A percentile compares a stretch with the other conserved stretches of the same genome.
These are phyloP conservation scores for Tachypleus tridentatus DNA, from an alignment of 1,140 invertebrate genomes.

Conservation along the genomic window DNA sequence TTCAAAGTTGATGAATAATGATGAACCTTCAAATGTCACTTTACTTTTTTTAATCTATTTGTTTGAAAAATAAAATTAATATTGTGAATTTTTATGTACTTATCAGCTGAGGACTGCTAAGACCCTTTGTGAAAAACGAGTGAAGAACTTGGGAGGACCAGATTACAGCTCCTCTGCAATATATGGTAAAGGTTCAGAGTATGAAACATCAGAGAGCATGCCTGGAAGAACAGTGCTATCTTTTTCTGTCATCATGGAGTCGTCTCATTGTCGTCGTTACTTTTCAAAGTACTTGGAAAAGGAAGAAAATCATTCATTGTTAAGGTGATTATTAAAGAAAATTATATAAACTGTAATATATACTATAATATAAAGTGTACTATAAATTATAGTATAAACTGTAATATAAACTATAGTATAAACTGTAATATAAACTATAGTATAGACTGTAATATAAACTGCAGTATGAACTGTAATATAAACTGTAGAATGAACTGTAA, in stretches of 20 bases:
- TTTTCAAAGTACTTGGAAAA: conserved; percentile 67
- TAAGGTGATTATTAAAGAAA: conserved; percentile 32
- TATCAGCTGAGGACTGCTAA: conserved; percentile 53
- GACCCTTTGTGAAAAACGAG: conserved; percentile 62
- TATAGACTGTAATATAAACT: no score
- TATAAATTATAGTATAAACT: neutral
- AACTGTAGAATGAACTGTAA: no score
- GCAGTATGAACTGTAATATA: no score
- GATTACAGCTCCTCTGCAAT: conserved; percentile 36
- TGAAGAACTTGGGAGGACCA: conserved; percentile 61
- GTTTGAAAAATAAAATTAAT: conserved; percentile 5
- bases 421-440: no score
- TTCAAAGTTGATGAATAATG: no score
- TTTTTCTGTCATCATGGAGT: conserved; percentile 37
- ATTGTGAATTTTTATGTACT: conserved; percentile 1
- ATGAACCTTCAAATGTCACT: no score
- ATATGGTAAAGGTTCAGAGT: conserved; percentile 11
- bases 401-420: no score
- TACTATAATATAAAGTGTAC: neutral
- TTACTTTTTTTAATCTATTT: neutral
- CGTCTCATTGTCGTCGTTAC: conserved; percentile 41
- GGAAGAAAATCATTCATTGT: conserved; percentile 60
- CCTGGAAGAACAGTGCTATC: conserved; percentile 32
- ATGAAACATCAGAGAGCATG: conserved; percentile 1
- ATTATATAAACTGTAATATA: neutral